Percentiles rank a stretch among this genome's conserved stretches.
These are phyloP conservation scores for Semnornis frantzii DNA, from an alignment of 2,113 vertebrate genomes.

Conservation along the genomic window DNA sequence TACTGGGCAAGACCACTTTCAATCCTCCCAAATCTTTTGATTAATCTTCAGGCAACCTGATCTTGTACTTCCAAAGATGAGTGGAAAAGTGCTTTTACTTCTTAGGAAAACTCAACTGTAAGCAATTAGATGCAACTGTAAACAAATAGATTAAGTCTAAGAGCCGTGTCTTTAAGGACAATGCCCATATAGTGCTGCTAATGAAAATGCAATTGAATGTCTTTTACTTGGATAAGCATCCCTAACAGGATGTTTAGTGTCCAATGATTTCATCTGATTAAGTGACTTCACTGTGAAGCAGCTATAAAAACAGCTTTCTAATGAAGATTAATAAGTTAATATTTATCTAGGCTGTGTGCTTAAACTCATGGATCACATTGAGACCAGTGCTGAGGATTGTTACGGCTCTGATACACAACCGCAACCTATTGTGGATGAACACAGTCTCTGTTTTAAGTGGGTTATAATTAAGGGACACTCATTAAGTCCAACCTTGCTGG, in stretches of 20 bases:
- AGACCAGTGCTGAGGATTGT: neutral
- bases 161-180: slow-evolving; percentile 28
- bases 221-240: slow-evolving; percentile 42
- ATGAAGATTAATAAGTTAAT: slow-evolving; percentile 1
- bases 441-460: neutral
- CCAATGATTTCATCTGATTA: slow-evolving; percentile 26
- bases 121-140: neutral
- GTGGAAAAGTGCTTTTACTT: neutral
- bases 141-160: slow-evolving; percentile 10
- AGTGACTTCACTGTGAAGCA: neutral
- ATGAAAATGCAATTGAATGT: slow-evolving; percentile 19
- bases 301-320: neutral
- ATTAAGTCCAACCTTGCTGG: neutral
- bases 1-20: neutral
- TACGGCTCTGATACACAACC: neutral
- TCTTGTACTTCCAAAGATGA: neutral
- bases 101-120: neutral
- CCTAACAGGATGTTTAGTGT: slow-evolving; percentile 22
- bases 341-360: neutral
- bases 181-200: slow-evolving; percentile 31
- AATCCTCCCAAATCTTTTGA: neutral
- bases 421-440: neutral
- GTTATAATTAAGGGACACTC: neutral
- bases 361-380: neutral
- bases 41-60: neutral